These are phyloP conservation scores for Pterocles orientalis DNA, from an alignment of 2,113 vertebrate genomes.

Conservation along the genomic window DNA sequence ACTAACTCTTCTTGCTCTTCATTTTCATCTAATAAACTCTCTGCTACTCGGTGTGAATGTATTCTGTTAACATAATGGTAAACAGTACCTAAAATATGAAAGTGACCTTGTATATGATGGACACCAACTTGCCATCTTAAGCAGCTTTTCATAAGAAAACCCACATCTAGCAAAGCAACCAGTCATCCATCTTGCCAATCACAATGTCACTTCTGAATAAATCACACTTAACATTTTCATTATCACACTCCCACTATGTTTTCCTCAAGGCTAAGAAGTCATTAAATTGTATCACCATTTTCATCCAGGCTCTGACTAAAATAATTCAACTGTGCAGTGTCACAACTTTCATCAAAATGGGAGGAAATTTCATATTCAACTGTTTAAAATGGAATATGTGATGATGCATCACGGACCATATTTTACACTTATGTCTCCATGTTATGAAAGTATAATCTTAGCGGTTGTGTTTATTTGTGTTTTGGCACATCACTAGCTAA, in stretches of 20 bases:
- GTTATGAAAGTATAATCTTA: background rate
- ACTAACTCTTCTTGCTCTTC: background rate
- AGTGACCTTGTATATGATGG: background rate
- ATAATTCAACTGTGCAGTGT: background rate
- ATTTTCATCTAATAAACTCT: background rate
- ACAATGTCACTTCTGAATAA: conserved; percentile 27
- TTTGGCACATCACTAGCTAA: background rate
- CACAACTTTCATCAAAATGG: background rate
- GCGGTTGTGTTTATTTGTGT: background rate
- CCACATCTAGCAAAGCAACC: background rate
- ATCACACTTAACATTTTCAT: conserved; percentile 41
- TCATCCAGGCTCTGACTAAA: background rate
- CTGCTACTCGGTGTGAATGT: background rate
- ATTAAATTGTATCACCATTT: conserved; percentile 34
- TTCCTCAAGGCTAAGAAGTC: conserved; percentile 32
- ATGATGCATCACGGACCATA: background rate
- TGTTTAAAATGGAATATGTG: background rate
- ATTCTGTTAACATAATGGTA: background rate
- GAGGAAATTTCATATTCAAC: background rate
- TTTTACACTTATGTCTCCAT: background rate
- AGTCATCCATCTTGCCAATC: conserved; percentile 39
- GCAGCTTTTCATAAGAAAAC: background rate
- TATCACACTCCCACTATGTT: conserved; percentile 13
- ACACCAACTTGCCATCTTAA: background rate
- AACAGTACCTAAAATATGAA: background rate